These are phyloP conservation scores for Pterostichus niger DNA, from an alignment of 2,888 invertebrate species.

Conservation along the genomic window DNA sequence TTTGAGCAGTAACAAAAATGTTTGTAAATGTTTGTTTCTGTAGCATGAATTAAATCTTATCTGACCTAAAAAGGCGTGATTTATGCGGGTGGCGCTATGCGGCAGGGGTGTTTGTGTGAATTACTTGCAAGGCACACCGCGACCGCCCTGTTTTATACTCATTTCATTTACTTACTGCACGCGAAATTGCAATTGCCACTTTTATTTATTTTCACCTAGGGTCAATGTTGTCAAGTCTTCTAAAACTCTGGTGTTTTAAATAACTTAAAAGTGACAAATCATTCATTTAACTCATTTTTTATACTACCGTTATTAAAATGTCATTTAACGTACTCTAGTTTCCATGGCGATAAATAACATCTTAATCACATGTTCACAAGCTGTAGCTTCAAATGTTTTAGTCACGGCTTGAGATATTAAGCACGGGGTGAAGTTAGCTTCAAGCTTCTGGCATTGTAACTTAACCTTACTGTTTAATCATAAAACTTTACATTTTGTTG, in stretches of 20 bases:
- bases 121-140: constrained; percentile 31
- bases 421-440: no score
- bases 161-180: constrained; percentile 35
- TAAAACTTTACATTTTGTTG: no score
- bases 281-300: no score
- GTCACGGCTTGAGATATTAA: no score
- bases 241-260: neutral
- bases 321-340: no score
- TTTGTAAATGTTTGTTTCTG: constrained; percentile 19
- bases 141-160: constrained; percentile 40
- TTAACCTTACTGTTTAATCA: no score
- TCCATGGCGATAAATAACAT: no score
- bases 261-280: no score
- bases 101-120: constrained; percentile 33
- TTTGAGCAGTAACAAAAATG: constrained; percentile 1
- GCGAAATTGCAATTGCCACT: constrained; percentile 42
- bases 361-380: no score
- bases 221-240: constrained; percentile 16
- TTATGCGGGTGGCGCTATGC: constrained; percentile 25
- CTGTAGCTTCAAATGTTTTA: no score
- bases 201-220: neutral
- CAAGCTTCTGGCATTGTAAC: no score
- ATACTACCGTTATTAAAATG: no score
- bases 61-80: constrained; percentile 59
- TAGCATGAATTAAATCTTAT: constrained; percentile 47